phyloP scores from a whole-genome alignment of 2,797 vertebrate genomes.

The Lycodopsis pacificus region DNA sequence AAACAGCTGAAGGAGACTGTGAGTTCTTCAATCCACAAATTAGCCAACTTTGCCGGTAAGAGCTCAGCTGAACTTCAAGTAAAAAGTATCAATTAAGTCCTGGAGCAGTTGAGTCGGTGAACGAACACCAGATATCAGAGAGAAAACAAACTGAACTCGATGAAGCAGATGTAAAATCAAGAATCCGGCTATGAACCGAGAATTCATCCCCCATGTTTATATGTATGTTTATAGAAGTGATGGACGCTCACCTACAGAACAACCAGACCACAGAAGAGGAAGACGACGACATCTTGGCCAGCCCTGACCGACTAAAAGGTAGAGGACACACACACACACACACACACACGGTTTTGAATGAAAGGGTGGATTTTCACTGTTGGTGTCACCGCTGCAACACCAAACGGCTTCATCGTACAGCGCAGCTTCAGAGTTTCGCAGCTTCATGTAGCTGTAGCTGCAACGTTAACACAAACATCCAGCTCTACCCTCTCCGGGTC shows the following conservation, averaged over 20 bases:
- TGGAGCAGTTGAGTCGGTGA: not conserved
- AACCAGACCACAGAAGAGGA: slow-evolving; percentile 80
- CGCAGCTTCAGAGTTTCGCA: no score
- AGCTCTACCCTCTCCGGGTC: no score
- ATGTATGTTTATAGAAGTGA: slow-evolving; percentile 70
- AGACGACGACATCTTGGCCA: slow-evolving; percentile 78
- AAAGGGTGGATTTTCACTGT: no score
- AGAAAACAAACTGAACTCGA: not conserved
- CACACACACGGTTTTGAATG: no score
- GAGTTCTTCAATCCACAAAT: slow-evolving; percentile 83
- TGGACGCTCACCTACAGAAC: slow-evolving; percentile 86
- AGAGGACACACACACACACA: not conserved
- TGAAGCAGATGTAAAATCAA: not conserved
- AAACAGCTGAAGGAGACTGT: slow-evolving; percentile 84
- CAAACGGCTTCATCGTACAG: no score
- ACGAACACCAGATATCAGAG: not conserved
- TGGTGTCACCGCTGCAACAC: no score
- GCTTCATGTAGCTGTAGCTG: no score
- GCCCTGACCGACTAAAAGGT: slow-evolving; percentile 84
- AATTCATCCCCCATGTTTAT: not conserved
- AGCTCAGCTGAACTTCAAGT: not conserved
- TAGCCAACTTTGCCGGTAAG: slow-evolving; percentile 85
- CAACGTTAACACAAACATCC: no score
- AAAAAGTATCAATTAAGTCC: not conserved
- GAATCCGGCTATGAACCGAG: not conserved